A percentile compares a stretch with the other conserved stretches of the same genome.
phyloP scores from a whole-genome alignment of 2,113 vertebrate species.

The Madoqua kirkii region DNA sequence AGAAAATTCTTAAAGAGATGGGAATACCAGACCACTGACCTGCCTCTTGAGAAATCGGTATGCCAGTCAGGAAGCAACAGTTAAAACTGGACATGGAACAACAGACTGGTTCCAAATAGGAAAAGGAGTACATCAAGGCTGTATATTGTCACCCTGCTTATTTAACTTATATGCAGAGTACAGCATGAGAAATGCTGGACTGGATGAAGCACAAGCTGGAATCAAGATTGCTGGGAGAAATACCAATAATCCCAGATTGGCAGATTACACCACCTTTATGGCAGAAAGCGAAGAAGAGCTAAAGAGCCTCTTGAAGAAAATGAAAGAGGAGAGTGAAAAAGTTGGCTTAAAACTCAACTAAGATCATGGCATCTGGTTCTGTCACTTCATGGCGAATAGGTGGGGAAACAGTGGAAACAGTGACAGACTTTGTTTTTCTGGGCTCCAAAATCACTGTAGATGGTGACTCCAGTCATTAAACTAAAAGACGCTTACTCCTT shows the following conservation, averaged over 20 bases:
- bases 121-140: not conserved
- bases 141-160: not conserved
- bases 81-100: not conserved
- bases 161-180: not conserved
- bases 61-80: not conserved
- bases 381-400: not conserved
- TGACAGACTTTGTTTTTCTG: not conserved
- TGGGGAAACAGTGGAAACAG: not conserved
- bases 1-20: not conserved
- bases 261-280: not conserved
- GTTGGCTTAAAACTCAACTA: not conserved
- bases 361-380: not conserved
- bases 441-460: not conserved
- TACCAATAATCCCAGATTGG: not conserved
- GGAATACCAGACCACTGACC: not conserved
- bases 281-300: not conserved
- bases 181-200: not conserved
- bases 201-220: not conserved
- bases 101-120: not conserved
- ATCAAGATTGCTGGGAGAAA: not conserved
- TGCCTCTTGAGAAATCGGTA: not conserved
- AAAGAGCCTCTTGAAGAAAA: not conserved
- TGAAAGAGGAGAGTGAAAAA: not conserved
- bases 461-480: not conserved
- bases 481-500: not conserved